Conservation (phyloP, 2,113 vertebrate species). For the Grammomys dolichurus region DNA sequence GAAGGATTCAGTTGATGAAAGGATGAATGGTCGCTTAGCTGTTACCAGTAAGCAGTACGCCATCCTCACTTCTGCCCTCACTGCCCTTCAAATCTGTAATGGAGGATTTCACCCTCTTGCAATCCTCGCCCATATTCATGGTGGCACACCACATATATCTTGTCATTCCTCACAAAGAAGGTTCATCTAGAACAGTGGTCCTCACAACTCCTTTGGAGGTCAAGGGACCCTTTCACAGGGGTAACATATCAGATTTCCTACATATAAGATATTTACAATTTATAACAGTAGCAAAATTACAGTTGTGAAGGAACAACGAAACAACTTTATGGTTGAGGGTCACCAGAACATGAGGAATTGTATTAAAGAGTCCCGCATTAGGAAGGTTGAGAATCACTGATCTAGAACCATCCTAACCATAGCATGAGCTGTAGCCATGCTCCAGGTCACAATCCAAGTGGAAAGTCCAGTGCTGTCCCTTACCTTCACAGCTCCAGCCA, state of each 20-base stretch:
- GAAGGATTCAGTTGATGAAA: neutral
- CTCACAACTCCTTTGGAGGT: too few species aligned
- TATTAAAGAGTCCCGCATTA: neutral
- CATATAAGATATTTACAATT: neutral
- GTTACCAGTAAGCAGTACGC: neutral
- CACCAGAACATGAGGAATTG: neutral
- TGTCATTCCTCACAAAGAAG: constrained; percentile 35
- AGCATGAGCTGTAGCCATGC: neutral
- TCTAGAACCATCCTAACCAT: constrained; percentile 42
- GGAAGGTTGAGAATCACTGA: neutral
- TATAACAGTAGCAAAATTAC: neutral
- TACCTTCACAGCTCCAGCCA: neutral
- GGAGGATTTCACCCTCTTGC: neutral
- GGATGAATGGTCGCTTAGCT: neutral
- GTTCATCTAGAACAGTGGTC: neutral
- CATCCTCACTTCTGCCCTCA: neutral
- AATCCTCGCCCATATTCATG: neutral
- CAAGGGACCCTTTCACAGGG: neutral
- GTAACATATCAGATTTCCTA: neutral
- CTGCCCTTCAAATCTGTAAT: constrained; percentile 18
- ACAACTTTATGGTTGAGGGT: neutral
- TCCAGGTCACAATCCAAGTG: constrained; percentile 13
- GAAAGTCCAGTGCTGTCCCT: neutral
- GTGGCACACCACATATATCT: neutral
- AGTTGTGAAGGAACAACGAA: neutral